Evolutionary conservation across 2,797 vertebrate genomes (phyloP).

Genomic region (Paedocypris micromegethes): DNA sequence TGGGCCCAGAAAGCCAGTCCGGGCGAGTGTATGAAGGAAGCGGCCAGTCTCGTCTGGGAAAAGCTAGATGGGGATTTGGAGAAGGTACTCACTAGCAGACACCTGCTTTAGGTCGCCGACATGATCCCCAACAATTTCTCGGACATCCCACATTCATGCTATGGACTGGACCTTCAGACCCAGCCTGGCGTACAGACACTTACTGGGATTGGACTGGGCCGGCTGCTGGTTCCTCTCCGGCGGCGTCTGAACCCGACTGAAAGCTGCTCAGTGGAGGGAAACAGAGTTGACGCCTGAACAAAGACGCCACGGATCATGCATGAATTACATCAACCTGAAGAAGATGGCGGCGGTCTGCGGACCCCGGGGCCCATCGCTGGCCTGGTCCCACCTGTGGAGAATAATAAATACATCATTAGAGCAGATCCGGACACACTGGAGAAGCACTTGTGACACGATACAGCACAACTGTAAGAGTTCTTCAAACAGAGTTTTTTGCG

Average conservation of each 20-base stretch:
- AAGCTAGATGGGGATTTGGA: slow-evolving; percentile 65
- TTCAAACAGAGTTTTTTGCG: too few species aligned
- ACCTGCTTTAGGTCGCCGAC: too few species aligned
- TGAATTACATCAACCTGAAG: slow-evolving; percentile 64
- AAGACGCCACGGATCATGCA: slow-evolving; percentile 48
- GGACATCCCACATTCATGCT: background rate
- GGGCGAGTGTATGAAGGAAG: slow-evolving; percentile 59
- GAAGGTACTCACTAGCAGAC: slow-evolving; percentile 49
- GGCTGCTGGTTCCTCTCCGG: slow-evolving; percentile 61
- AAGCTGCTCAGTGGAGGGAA: slow-evolving; percentile 59
- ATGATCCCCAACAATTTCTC: slow-evolving; percentile 4
- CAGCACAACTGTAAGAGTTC: too few species aligned
- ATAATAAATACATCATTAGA: slow-evolving; percentile 23
- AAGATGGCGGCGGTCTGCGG: slow-evolving; percentile 61
- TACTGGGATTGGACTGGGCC: slow-evolving; percentile 68
- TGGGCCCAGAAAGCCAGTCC: slow-evolving; percentile 67
- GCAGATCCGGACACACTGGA: too few species aligned
- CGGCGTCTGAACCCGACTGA: slow-evolving; percentile 67
- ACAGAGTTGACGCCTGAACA: slow-evolving; percentile 50
- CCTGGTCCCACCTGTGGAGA: slow-evolving; percentile 61
- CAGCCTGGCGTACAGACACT: slow-evolving; percentile 56
- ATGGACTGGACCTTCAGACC: background rate
- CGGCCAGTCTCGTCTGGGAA: slow-evolving; percentile 70
- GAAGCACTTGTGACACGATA: too few species aligned
- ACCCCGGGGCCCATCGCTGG: slow-evolving; percentile 61